A percentile compares a stretch with the other conserved stretches of the same genome.
Conservation (phyloP, 30 jellyfish, hydroid and myxozoan genomes). For the Sanderia malayensis region DNA sequence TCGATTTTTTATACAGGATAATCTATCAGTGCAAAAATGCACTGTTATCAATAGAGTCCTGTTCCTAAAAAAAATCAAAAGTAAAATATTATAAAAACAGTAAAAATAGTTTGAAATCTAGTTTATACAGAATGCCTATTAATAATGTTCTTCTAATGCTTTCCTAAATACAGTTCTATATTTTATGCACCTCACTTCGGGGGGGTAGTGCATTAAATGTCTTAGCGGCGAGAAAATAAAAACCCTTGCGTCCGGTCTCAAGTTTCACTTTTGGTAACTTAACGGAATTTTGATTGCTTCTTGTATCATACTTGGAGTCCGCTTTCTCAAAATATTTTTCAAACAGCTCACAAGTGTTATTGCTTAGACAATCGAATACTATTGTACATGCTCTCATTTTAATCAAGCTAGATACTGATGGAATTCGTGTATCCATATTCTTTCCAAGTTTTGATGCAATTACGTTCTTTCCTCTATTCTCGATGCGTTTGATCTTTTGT, state of each 20-base stretch:
- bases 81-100: too few relatives aligned
- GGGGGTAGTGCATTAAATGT: slow-evolving; percentile 46
- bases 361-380: slow-evolving; percentile 30
- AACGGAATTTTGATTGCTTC: slow-evolving; percentile 35
- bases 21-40: too few relatives aligned
- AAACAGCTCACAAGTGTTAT: slow-evolving; percentile 43
- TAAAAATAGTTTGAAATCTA: too few relatives aligned
- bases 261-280: slow-evolving; percentile 45
- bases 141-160: slow-evolving; percentile 16
- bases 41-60: too few relatives aligned
- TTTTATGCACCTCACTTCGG: slow-evolving; percentile 37
- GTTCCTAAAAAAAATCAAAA: too few relatives aligned
- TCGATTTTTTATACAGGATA: too few relatives aligned
- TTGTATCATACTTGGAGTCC: slow-evolving; percentile 34
- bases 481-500: slow-evolving; percentile 45
- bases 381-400: slow-evolving; percentile 29
- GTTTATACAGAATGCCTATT: too few relatives aligned
- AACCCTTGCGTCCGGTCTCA: slow-evolving; percentile 63
- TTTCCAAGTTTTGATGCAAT: slow-evolving; percentile 20
- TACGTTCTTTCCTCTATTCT: slow-evolving; percentile 36
- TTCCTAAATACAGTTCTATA: slow-evolving; percentile 13
- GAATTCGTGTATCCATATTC: not conserved
- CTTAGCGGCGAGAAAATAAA: slow-evolving; percentile 52
- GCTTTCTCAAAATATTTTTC: slow-evolving; percentile 27
- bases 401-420: slow-evolving; percentile 9